phyloP scores from a whole-genome alignment of 2,113 vertebrate genomes.

The Oncorhynchus mykiss region DNA sequence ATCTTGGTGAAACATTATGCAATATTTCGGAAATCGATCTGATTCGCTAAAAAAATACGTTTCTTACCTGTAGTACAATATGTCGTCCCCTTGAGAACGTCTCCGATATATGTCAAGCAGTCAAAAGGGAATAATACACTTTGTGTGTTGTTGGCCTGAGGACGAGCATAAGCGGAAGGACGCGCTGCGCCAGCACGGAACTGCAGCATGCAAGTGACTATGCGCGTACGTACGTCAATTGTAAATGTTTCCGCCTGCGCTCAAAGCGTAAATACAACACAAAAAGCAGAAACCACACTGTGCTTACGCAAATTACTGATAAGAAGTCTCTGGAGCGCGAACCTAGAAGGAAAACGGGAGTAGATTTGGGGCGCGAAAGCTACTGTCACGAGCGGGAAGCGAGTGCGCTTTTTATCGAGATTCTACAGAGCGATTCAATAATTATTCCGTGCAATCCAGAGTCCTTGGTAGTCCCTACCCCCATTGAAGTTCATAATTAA shows the following conservation, averaged over 20 bases:
- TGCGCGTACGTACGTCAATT: constrained; percentile 30
- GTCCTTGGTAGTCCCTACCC: too few relatives aligned
- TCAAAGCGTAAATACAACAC: constrained; percentile 27
- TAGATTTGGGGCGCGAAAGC: constrained; percentile 43
- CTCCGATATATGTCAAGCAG: constrained; percentile 47
- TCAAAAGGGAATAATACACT: constrained; percentile 54
- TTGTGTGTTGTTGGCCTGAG: constrained; percentile 65
- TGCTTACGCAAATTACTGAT: constrained; percentile 27
- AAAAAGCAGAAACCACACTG: not conserved
- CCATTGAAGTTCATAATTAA: too few relatives aligned
- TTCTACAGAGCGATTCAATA: not conserved
- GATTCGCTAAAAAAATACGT: constrained; percentile 22
- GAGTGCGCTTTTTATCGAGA: constrained; percentile 10
- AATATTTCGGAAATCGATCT: constrained; percentile 31
- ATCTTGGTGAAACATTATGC: constrained; percentile 59
- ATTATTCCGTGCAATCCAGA: not conserved
- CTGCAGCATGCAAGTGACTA: constrained; percentile 60
- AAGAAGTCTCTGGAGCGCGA: constrained; percentile 33
- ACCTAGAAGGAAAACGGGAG: constrained; percentile 22
- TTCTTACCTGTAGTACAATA: constrained; percentile 61
- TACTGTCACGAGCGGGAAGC: constrained; percentile 46
- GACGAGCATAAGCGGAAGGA: constrained; percentile 69
- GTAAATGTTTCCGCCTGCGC: constrained; percentile 34
- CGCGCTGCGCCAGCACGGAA: constrained; percentile 75
- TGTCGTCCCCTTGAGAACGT: constrained; percentile 36